A percentile compares a stretch with the other conserved stretches of the same genome.
Evolutionary conservation across 1,140 invertebrate species (phyloP).

Genomic region (Adelges cooleyi): DNA sequence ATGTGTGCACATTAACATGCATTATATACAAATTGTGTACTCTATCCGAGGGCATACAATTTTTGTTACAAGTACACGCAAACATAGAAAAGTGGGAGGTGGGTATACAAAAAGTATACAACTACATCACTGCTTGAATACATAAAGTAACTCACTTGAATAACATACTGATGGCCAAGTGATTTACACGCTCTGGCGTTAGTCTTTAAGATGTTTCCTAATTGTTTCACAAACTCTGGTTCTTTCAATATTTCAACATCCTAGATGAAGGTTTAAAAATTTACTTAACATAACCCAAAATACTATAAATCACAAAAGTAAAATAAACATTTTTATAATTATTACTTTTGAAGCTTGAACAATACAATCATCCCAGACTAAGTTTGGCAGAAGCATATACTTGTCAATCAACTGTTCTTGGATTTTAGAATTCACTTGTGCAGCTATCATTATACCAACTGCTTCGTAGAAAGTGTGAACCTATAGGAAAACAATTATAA

Average conservation of each 20-base stretch:
- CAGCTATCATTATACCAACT: constrained; percentile 97
- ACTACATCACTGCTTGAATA: constrained; percentile 7
- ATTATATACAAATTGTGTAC: too few relatives aligned
- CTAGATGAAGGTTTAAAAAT: constrained; percentile 38
- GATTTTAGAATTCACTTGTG: constrained; percentile 74
- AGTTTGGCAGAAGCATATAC: constrained; percentile 95
- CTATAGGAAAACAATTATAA: too few relatives aligned
- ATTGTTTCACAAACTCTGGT: constrained; percentile 90
- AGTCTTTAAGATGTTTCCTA: constrained; percentile 96
- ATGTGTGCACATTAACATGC: too few relatives aligned
- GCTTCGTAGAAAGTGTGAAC: constrained; percentile 99
- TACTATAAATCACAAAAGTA: constrained; percentile 23
- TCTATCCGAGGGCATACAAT: too few relatives aligned
- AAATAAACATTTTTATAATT: neutral
- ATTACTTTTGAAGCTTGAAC: constrained; percentile 76
- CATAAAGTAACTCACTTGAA: constrained; percentile 48
- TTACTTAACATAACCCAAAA: constrained; percentile 1
- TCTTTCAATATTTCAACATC: constrained; percentile 96
- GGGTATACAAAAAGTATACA: constrained; percentile 3
- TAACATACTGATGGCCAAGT: constrained; percentile 88
- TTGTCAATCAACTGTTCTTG: constrained; percentile 94
- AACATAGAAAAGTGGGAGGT: too few relatives aligned
- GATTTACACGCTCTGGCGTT: constrained; percentile 97
- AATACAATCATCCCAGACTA: constrained; percentile 99
- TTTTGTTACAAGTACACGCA: too few relatives aligned